Evolutionary conservation across 2,888 invertebrate genomes (phyloP).

Genomic region (Idaea biselata): DNA sequence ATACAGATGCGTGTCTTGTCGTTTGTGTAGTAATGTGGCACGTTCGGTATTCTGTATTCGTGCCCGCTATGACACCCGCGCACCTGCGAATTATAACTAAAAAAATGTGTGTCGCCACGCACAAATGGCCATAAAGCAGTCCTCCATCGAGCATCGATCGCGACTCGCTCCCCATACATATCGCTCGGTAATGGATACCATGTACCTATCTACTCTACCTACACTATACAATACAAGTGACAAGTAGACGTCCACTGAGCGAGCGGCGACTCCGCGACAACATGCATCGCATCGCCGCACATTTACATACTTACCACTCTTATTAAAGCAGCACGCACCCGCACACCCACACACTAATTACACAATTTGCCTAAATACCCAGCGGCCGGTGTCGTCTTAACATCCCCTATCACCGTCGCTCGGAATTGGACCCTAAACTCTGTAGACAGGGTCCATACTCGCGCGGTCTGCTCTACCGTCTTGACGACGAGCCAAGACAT

Average conservation of each 20-base stretch:
- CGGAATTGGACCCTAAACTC: slow-evolving; percentile 20
- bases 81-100: slow-evolving; percentile 42
- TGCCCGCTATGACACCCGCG: slow-evolving; percentile 10
- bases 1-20: slow-evolving; percentile 5
- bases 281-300: slow-evolving; percentile 27
- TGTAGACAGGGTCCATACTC: slow-evolving; percentile 32
- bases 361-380: slow-evolving; percentile 63
- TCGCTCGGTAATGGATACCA: slow-evolving; percentile 18
- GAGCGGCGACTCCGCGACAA: slow-evolving; percentile 22
- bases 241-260: slow-evolving; percentile 9
- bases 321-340: slow-evolving; percentile 50
- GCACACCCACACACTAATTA: slow-evolving; percentile 64
- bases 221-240: no score
- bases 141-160: slow-evolving; percentile 31
- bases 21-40: slow-evolving; percentile 10
- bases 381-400: slow-evolving; percentile 19
- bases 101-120: slow-evolving; percentile 37
- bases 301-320: slow-evolving; percentile 64
- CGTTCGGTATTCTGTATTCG: slow-evolving; percentile 16
- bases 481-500: slow-evolving; percentile 57
- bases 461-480: slow-evolving; percentile 27
- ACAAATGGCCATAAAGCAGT: slow-evolving; percentile 38
- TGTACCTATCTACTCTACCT: slow-evolving; percentile 26
- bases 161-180: slow-evolving; percentile 38
- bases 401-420: slow-evolving; percentile 5